Base-by-base conservation (phyloP, 2,113 vertebrate genomes). In the Mustela lutreola region DNA sequence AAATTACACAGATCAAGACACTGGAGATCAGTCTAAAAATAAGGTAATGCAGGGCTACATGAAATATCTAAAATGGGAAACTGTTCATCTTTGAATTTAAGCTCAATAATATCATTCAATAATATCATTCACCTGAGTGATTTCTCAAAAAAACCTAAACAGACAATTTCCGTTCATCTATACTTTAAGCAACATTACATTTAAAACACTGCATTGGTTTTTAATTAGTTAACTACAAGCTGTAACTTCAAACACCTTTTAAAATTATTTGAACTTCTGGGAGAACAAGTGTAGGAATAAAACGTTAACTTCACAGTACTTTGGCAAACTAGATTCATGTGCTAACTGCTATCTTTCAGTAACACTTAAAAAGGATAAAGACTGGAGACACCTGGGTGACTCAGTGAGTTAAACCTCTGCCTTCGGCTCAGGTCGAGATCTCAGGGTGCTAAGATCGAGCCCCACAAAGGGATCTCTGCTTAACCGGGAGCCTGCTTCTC, bases 251-350 rank as follows among this genome's bases (percentile, higher is more conserved):
- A 95, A 89, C 4, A 96, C 36, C 31, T 95, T 78, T 87, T 81
- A 18, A 89, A 93, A 91, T 88, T 73, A 81, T 36, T 94, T 91
- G 18, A 94, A 85, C 48, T 93, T 85, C 84, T 60, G n/a, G 48
- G 14, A 95, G 1, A 94, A 7, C 50, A 21, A 45, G 9, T 78
- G 6, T 42, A 91, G 18, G 5, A 96, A 88, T 93, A 60, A 81
- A 91, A 75, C 45, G 78, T 60, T 89, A 63, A 73, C 18, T 94
- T 48, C 42, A 97, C 7, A 90, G 48, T 14, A 65, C 18, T 65
- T 48, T 65, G 81, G 60, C 39, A 96, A 96, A 78, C 33, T 26
- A 87, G 92, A 94, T 7, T 83, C 36, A 87, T 19, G n/a, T 87
- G 78, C 28, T 89, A 94, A 87, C 33, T 60, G 15, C 28, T 85